A percentile compares a stretch with the other conserved stretches of the same genome.
phyloP scores from a whole-genome alignment of 2,888 invertebrate genomes.

The Tanytarsus gracilentus region DNA sequence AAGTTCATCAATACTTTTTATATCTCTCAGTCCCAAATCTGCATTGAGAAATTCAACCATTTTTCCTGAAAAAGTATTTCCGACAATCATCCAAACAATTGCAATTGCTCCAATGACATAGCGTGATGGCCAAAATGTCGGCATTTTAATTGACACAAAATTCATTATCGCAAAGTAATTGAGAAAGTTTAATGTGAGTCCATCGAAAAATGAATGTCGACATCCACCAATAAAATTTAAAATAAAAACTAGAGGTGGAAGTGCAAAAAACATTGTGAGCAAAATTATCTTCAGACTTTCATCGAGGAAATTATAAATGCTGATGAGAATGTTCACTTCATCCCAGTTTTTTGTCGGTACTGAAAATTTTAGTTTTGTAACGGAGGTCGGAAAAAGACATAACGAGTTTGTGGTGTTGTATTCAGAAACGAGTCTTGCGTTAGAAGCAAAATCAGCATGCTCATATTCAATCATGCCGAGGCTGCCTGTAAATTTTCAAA shows the following conservation, averaged over 20 bases:
- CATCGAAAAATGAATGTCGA: background rate
- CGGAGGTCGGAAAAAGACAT: background rate
- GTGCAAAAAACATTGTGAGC: background rate
- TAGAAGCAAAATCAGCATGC: conserved; percentile 12
- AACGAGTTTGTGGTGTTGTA: background rate
- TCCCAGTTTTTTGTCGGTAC: conserved; percentile 6
- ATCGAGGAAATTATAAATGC: conserved; percentile 16
- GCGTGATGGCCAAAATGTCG: conserved; percentile 7
- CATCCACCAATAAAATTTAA: background rate
- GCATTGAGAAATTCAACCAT: conserved; percentile 17
- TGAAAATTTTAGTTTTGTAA: conserved; percentile 1
- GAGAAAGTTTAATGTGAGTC: background rate
- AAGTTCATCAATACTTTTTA: conserved; percentile 11
- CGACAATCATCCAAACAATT: conserved; percentile 8
- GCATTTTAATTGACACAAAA: conserved; percentile 14
- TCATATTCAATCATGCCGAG: conserved; percentile 14
- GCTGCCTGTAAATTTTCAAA: background rate
- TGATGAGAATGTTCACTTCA: background rate
- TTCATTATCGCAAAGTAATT: conserved; percentile 7
- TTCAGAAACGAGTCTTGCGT: conserved; percentile 11
- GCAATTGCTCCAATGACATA: background rate
- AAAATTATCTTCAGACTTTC: background rate
- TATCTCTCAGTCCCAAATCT: conserved; percentile 12
- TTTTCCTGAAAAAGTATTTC: conserved; percentile 7
- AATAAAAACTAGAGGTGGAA: background rate